phyloP scores from a whole-genome alignment of 2,797 vertebrate genomes.

The Lophius americanus region DNA sequence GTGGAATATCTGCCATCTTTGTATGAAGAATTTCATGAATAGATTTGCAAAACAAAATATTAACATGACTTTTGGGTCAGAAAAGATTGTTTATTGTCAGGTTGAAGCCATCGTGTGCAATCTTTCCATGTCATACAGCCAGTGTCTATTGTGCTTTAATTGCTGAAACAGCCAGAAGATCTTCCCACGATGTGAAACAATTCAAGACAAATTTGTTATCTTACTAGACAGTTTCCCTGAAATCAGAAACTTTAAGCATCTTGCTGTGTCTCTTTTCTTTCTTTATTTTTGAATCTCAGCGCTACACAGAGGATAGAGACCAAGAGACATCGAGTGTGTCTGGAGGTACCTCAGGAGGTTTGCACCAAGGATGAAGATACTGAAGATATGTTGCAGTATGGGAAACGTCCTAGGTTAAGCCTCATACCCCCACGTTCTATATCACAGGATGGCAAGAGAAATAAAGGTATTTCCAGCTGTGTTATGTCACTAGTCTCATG shows the following conservation, averaged over 20 bases:
- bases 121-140: no score
- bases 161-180: not conserved
- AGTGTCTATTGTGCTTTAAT: no score
- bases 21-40: no score
- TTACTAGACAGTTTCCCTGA: not conserved
- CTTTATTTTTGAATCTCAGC: constrained; percentile 66
- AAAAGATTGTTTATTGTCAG: no score
- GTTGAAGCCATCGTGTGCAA: no score
- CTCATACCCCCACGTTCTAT: constrained; percentile 63
- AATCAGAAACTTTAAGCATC: not conserved
- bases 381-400: constrained; percentile 66
- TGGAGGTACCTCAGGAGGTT: constrained; percentile 92
- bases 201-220: not conserved
- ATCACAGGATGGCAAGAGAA: constrained; percentile 65
- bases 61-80: no score
- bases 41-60: no score
- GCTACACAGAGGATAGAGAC: constrained; percentile 94
- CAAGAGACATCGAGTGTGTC: constrained; percentile 94
- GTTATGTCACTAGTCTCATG: not conserved
- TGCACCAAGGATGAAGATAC: constrained; percentile 86
- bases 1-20: no score
- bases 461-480: constrained; percentile 60
- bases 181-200: not conserved
- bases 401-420: constrained; percentile 76
- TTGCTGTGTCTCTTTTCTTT: not conserved